Conservation (phyloP, 2,113 vertebrate genomes). For the Eurystomus gularis region DNA sequence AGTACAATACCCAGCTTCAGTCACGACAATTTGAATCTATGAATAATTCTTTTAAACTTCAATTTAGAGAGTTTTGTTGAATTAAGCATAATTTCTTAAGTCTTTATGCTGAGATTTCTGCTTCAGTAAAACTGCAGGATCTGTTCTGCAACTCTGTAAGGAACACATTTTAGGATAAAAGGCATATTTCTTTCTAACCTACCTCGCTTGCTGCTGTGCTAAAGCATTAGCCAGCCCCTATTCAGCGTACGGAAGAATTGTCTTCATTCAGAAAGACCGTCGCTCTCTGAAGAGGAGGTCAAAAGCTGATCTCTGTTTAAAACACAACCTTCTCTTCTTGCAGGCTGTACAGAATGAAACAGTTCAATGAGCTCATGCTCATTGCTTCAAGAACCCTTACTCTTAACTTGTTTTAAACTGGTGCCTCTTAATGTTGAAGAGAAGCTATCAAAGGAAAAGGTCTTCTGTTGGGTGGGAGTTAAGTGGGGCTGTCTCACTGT, state of each 20-base stretch:
- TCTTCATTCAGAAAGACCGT: neutral
- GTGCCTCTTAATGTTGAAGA: neutral
- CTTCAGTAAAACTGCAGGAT: neutral
- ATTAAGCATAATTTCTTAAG: neutral
- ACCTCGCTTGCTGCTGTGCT: neutral
- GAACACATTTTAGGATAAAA: neutral
- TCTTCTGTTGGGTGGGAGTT: neutral
- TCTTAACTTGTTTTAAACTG: neutral
- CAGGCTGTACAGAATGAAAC: neutral
- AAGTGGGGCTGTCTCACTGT: neutral
- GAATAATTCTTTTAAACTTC: neutral
- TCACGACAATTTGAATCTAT: neutral
- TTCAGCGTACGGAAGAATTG: neutral
- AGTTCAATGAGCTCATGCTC: neutral
- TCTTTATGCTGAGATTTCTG: neutral
- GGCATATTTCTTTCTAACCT: neutral
- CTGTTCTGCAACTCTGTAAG: neutral
- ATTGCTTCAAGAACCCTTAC: neutral
- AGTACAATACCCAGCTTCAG: neutral
- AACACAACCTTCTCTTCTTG: neutral
- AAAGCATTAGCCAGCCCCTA: fast-evolving
- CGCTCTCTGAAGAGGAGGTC: neutral
- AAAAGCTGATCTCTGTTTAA: neutral
- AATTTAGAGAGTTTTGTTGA: neutral
- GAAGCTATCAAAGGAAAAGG: neutral